Evolutionary conservation across 2,797 vertebrate genomes (phyloP).

Genomic region (Acipenser ruthenus): DNA sequence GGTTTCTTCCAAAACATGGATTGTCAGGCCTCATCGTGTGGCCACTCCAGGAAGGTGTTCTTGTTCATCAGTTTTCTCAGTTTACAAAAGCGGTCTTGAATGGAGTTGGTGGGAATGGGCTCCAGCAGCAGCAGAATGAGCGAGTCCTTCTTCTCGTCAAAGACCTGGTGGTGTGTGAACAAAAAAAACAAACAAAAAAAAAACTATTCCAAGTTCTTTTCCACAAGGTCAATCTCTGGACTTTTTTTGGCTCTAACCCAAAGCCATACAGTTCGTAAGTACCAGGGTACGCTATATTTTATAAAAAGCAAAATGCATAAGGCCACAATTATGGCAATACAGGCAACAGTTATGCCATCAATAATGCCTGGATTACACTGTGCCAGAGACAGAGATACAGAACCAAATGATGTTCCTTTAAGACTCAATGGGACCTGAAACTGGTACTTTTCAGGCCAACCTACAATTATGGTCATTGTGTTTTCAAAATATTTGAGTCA

Average conservation of each 20-base stretch:
- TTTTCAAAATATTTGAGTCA: slow-evolving; percentile 4
- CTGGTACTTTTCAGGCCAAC: slow-evolving; percentile 9
- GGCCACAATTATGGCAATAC: neutral
- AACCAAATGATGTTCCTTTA: slow-evolving; percentile 1
- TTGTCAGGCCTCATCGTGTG: slow-evolving; percentile 9
- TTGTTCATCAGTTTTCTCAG: slow-evolving; percentile 17
- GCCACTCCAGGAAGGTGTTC: slow-evolving; percentile 20
- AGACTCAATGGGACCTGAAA: neutral
- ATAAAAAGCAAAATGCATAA: neutral
- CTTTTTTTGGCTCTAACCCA: slow-evolving; percentile 5
- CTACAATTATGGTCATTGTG: neutral
- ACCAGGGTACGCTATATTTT: slow-evolving; percentile 11
- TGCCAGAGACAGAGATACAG: neutral
- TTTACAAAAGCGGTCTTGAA: slow-evolving; percentile 17
- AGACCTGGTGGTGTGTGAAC: slow-evolving; percentile 14
- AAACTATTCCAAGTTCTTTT: slow-evolving; percentile 10
- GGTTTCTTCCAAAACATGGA: slow-evolving; percentile 15
- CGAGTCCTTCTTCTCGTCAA: slow-evolving; percentile 13
- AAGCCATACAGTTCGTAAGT: slow-evolving; percentile 7
- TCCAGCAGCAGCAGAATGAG: slow-evolving; percentile 18
- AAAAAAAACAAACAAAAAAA: too few relatives aligned
- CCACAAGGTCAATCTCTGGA: neutral
- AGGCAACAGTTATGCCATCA: neutral
- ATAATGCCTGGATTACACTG: neutral
- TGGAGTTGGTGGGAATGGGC: slow-evolving; percentile 16